A percentile compares a stretch with the other conserved stretches of the same genome.
Evolutionary conservation across 2,888 invertebrate genomes (phyloP).

Genomic region (Apodemia duryi): DNA sequence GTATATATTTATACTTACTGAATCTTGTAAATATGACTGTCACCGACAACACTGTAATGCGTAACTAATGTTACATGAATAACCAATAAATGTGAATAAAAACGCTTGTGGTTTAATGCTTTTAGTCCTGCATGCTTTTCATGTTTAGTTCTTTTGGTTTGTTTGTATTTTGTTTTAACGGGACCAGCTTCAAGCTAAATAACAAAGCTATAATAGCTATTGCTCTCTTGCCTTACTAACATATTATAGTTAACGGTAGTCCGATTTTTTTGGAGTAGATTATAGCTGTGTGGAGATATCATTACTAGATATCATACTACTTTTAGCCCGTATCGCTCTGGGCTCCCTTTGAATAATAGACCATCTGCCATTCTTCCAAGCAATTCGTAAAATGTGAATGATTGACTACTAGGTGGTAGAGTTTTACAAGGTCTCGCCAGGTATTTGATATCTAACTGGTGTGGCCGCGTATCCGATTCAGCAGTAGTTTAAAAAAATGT

Average conservation of each 20-base stretch:
- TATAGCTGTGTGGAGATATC: background rate
- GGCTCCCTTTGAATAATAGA: too few relatives aligned
- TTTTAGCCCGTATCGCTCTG: too few relatives aligned
- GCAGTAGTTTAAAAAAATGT: too few relatives aligned
- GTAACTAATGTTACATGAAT: conserved; percentile 58
- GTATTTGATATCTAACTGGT: too few relatives aligned
- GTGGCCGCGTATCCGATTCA: too few relatives aligned
- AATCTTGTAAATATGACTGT: conserved; percentile 38
- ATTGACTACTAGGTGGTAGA: too few relatives aligned
- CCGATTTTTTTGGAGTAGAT: background rate
- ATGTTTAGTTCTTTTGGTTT: conserved; percentile 44
- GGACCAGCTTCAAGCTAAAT: conserved; percentile 51
- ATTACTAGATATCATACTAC: background rate
- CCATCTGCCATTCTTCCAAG: too few relatives aligned
- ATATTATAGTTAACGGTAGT: background rate
- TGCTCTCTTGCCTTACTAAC: conserved; percentile 13
- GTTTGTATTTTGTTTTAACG: conserved; percentile 41
- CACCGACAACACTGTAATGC: conserved; percentile 56
- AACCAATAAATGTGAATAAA: conserved; percentile 74
- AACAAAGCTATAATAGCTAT: conserved; percentile 20
- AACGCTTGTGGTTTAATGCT: conserved; percentile 74
- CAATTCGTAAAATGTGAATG: too few relatives aligned
- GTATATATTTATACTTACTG: conserved; percentile 29
- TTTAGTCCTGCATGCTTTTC: conserved; percentile 73
- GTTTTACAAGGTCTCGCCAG: too few relatives aligned